These are phyloP conservation scores for Choloepus didactylus DNA, from an alignment of 2,797 vertebrate species.

Conservation along the genomic window DNA sequence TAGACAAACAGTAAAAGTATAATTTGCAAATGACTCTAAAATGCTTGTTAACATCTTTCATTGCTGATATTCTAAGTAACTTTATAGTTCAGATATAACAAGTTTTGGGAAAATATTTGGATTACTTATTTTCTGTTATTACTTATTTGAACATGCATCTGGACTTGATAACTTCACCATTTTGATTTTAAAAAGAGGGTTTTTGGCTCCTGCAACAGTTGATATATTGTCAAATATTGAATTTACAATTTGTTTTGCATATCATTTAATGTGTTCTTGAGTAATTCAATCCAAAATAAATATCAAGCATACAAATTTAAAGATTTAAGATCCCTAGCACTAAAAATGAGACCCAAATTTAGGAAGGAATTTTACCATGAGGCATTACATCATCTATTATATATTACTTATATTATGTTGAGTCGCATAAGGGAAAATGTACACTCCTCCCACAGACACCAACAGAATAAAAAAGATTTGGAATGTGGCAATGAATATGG, in stretches of 20 bases:
- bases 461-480: conserved; percentile 46
- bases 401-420: conserved; percentile 9
- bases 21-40: conserved; percentile 39
- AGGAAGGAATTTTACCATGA: background rate
- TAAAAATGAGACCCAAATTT: conserved; percentile 13
- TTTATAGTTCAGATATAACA: conserved; percentile 58
- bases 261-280: conserved; percentile 28
- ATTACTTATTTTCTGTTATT: conserved; percentile 32
- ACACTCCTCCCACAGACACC: background rate
- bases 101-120: conserved; percentile 58
- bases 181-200: background rate
- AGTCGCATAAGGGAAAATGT: conserved; percentile 29
- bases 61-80: background rate
- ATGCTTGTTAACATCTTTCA: conserved; percentile 53
- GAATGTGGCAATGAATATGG: background rate
- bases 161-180: conserved; percentile 70
- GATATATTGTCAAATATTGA: conserved; percentile 69
- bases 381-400: background rate
- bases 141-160: conserved; percentile 67
- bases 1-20: conserved; percentile 33
- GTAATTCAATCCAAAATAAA: conserved; percentile 66
- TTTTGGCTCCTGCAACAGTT: conserved; percentile 32
- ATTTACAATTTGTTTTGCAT: conserved; percentile 75
- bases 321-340: conserved; percentile 58
- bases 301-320: background rate